phyloP scores from a whole-genome alignment of 30 jellyfish, hydroid and myxozoan species.

The Chrysaora quinquecirrha region DNA sequence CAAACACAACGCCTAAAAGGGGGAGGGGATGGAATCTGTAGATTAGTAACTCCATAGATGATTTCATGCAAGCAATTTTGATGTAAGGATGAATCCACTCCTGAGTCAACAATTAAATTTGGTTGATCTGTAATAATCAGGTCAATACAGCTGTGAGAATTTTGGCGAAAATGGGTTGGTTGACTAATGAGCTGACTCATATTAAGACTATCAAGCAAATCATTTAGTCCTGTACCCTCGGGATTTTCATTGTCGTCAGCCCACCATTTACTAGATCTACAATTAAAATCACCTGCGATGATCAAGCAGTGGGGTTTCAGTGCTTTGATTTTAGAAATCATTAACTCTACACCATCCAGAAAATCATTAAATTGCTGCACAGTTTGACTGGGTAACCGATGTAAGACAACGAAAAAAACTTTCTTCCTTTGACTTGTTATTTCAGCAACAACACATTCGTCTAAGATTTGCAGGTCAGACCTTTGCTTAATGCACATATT shows the following conservation, averaged over 20 bases:
- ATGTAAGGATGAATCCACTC: too few relatives aligned
- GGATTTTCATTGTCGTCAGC: constrained; percentile 14
- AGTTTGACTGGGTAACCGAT: constrained; percentile 13
- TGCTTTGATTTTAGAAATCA: neutral
- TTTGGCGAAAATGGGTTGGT: constrained; percentile 17
- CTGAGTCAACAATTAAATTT: too few relatives aligned
- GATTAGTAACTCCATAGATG: neutral
- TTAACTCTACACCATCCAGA: neutral
- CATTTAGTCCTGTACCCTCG: too few relatives aligned
- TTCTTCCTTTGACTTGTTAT: neutral
- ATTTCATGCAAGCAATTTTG: constrained; percentile 2
- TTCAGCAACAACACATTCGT: too few relatives aligned
- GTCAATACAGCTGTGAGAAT: constrained; percentile 11
- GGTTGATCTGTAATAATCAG: constrained; percentile 10
- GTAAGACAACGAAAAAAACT: neutral
- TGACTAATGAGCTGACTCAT: neutral
- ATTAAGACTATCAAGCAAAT: too few relatives aligned
- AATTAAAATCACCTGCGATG: constrained; percentile 1
- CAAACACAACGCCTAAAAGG: too few relatives aligned
- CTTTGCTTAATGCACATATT: too few relatives aligned
- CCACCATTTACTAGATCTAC: constrained; percentile 30
- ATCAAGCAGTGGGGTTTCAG: neutral
- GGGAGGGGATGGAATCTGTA: too few relatives aligned
- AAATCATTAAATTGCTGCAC: neutral
- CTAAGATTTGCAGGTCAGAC: too few relatives aligned